Conservation (phyloP, 2,797 vertebrate genomes). For the Muscicapa comitata region DNA sequence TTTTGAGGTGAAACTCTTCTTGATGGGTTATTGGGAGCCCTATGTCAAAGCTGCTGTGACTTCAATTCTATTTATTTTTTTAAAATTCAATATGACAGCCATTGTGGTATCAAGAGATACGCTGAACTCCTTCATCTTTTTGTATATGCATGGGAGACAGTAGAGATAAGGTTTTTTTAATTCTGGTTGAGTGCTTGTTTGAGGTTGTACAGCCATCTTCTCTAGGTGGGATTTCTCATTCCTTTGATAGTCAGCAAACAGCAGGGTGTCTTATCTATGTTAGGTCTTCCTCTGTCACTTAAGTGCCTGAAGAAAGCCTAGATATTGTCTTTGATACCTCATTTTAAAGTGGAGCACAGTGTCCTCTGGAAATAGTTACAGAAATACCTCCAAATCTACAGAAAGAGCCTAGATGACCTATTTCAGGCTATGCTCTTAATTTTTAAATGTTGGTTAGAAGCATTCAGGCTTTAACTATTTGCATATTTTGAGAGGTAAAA, state of each 20-base stretch:
- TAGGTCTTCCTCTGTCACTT: not conserved
- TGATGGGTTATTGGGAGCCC: not conserved
- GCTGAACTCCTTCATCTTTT: not conserved
- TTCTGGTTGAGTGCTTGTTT: constrained; percentile 11
- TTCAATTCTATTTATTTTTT: not conserved
- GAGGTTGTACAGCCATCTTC: not conserved
- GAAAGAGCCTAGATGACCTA: not conserved
- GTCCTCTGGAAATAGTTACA: not conserved
- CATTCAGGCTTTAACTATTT: not conserved
- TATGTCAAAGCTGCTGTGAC: not conserved
- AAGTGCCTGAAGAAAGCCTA: not conserved
- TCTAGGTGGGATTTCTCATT: not conserved
- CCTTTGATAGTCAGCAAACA: not conserved
- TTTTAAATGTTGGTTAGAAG: not conserved
- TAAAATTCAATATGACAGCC: not conserved
- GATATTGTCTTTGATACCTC: not conserved
- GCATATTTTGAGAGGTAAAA: not conserved
- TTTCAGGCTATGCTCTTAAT: not conserved
- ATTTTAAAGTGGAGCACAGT: not conserved
- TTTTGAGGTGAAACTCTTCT: not conserved
- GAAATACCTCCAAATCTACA: not conserved
- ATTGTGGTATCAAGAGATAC: not conserved
- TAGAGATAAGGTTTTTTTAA: not conserved
- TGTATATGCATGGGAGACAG: not conserved
- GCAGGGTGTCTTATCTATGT: not conserved